phyloP scores from a whole-genome alignment of 2,113 vertebrate species.

The Pachycephala philippinensis region DNA sequence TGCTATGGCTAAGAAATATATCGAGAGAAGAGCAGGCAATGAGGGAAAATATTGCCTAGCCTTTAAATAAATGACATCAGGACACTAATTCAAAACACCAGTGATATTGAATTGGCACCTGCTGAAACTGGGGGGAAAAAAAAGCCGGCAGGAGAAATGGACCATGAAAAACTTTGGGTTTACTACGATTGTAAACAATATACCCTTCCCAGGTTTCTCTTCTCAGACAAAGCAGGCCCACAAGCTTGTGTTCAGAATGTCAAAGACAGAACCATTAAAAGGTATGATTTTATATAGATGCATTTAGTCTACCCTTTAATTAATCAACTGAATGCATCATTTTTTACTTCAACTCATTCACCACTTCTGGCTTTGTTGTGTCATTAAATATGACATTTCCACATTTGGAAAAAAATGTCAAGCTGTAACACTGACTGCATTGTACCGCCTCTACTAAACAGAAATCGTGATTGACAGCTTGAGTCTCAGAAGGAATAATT shows the following conservation, averaged over 20 bases:
- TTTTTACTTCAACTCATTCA: slow-evolving; percentile 28
- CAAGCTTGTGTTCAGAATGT: not conserved
- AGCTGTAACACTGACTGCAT: not conserved
- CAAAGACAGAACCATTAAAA: not conserved
- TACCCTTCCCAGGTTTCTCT: not conserved
- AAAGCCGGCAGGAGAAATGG: not conserved
- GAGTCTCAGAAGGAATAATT: slow-evolving; percentile 3
- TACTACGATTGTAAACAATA: not conserved
- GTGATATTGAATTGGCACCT: not conserved
- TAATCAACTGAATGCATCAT: not conserved
- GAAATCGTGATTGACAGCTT: slow-evolving; percentile 18
- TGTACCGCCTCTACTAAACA: not conserved
- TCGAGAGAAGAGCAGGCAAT: not conserved
- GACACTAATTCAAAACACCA: not conserved
- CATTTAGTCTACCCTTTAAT: slow-evolving; percentile 20
- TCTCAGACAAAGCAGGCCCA: not conserved
- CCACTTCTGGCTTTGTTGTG: slow-evolving; percentile 15
- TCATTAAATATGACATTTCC: slow-evolving; percentile 55
- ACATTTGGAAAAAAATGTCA: slow-evolving; percentile 23
- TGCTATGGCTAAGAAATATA: not conserved
- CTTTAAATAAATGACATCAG: not conserved
- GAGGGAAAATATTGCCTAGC: not conserved
- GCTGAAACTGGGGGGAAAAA: not conserved
- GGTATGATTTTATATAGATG: not conserved
- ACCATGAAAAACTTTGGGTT: not conserved